Base-by-base conservation (phyloP, 2,797 vertebrate species). In the Lerista edwardsae region DNA sequence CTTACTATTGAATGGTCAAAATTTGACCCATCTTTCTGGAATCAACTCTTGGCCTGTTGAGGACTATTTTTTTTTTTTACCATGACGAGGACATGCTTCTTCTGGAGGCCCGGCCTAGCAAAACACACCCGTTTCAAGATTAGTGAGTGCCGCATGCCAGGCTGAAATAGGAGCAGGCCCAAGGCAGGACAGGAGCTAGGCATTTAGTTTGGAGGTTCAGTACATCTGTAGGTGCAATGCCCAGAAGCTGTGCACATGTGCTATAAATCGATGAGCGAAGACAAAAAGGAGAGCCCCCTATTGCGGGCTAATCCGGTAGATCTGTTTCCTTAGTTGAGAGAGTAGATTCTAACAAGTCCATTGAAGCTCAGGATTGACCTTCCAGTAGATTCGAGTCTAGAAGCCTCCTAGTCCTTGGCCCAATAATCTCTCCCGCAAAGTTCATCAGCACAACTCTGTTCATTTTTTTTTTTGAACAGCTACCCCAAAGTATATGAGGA, bases 401-500 rank as follows among this genome's bases (percentile, higher is more conserved):
- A 23, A 15, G 11, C 17, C 15, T 36, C 67, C 31, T 44, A 64
- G 59, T 17, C 6, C 39, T 79, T 36, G 29, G 41, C 41, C 19
- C 27, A 73, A 4, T 44, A 21, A 29, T 72, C 8, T 17, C 57
- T 41, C 29, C 19, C 11, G 6, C 41, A 71, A 71, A 84, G 47
- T 68, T 85, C 65, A 31, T 34, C 34, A 27, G 14, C 15, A 62
- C 57, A 80, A n/a, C 29, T 41, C 55, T 76, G 69, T 44, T 41
- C 39, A 23, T 36, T 27, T 72, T 79, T 67, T 0, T 2, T 79
- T 67, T 0, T 2, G 14, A 11, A 68, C n/a, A 31, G 1, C 0
- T 7, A 39, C 8, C 7, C 55, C 31, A 19, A 21, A 21, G 47
- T 59, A 15, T 31, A 36, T 23, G 72, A 73, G 2, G 36, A 67